Conservation (phyloP, 2,888 invertebrate genomes). For the Empis stercorea region DNA sequence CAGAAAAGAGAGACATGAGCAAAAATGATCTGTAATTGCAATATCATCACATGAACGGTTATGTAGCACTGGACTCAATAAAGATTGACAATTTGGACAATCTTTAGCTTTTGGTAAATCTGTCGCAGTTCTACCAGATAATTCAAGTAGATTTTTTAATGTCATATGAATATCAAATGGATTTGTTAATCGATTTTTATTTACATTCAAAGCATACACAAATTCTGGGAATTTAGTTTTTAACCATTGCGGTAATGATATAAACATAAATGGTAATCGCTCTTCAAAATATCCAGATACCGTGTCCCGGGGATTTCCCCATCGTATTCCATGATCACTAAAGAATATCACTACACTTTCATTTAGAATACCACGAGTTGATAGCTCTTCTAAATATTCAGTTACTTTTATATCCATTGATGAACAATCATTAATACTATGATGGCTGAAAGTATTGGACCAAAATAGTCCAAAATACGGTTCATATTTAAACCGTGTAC, state of each 20-base stretch:
- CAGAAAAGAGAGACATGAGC: slow-evolving; percentile 53
- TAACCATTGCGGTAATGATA: slow-evolving; percentile 53
- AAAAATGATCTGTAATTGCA: slow-evolving; percentile 60
- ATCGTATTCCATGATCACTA: slow-evolving; percentile 69
- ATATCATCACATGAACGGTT: slow-evolving; percentile 41
- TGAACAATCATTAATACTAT: slow-evolving; percentile 50
- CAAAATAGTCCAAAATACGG: slow-evolving; percentile 66
- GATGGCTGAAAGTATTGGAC: slow-evolving; percentile 66
- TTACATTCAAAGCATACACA: slow-evolving; percentile 43
- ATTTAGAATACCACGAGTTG: slow-evolving; percentile 45
- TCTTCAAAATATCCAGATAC: slow-evolving; percentile 66
- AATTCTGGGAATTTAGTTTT: slow-evolving; percentile 41
- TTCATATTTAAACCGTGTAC: slow-evolving; percentile 44
- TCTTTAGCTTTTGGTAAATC: slow-evolving; percentile 34
- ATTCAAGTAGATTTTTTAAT: slow-evolving; percentile 10
- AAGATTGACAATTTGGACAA: slow-evolving; percentile 53
- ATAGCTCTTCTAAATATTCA: slow-evolving; percentile 45
- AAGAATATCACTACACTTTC: slow-evolving; percentile 58
- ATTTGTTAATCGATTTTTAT: slow-evolving; percentile 53
- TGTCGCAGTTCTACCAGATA: slow-evolving; percentile 37
- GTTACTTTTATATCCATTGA: slow-evolving; percentile 51
- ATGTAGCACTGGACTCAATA: slow-evolving; percentile 38
- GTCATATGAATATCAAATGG: slow-evolving; percentile 68
- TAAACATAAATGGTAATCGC: slow-evolving; percentile 57
- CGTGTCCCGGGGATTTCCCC: slow-evolving; percentile 54